Evolutionary conservation across 2,797 vertebrate genomes (phyloP), one percentile per base, ranked within the genome.

Genomic region (Lagodon rhomboides): DNA sequence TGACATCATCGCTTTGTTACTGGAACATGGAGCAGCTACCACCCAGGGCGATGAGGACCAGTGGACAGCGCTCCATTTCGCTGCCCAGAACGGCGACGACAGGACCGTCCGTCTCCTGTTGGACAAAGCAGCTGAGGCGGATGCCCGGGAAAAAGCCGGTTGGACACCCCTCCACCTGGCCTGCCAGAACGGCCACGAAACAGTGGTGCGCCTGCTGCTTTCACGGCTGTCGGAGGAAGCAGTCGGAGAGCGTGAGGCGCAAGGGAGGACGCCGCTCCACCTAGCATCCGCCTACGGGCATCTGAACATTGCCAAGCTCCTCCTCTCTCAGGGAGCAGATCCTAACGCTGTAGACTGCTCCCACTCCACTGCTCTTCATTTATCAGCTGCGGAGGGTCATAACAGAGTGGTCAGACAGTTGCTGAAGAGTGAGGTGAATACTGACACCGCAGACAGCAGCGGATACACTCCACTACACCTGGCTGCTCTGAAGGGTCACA

Each of bases 111-210:
- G 93, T 6, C 85, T 97, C 12, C 92, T 98, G 49, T 86, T 98
- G 89, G 96, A 97, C 72, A 94, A 94, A 38, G 92, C 93, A 51
- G 96, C 95, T 0, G 25, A 0, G 0, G 83, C 86, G 0, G 78
- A 96, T 27, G 91, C 92, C 41, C 90, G 60, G 58, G 97, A 98
- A 80, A 95, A 84, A 0, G 90, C 95, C 0, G 95, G 95, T 0
- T 97, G 97, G 97, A 96, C 88, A 0, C 94, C 97, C 0, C 92
- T 98, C 58, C 97, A 97, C 85, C 82, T 98, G 88, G 96, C 97
- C 1, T 92, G 95, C 0, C 97, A 98, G 93, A 98, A 97, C 23
- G 96, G 97, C 82, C 96, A 96, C 0, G 97, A 98, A 85, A 93
- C 94, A 0, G 94, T 97, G 58, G 95, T 95, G 4, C 84, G 94